phyloP scores from a whole-genome alignment of 2,113 vertebrate species.

The Lophura nycthemera region DNA sequence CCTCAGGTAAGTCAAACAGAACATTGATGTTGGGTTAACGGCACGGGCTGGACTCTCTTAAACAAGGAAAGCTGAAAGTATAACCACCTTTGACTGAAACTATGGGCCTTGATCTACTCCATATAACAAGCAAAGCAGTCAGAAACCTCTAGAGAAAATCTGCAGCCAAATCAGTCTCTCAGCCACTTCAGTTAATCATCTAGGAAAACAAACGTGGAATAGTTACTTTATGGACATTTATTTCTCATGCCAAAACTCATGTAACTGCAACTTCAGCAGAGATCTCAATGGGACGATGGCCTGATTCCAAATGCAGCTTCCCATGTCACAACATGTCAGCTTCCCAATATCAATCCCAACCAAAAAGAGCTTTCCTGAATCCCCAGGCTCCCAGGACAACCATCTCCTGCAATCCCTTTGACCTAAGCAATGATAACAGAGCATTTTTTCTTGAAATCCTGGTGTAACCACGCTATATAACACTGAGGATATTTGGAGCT shows the following conservation, averaged over 20 bases:
- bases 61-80: neutral
- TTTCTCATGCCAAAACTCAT: constrained; percentile 51
- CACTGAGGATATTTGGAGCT: neutral
- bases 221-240: neutral
- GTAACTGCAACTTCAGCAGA: constrained; percentile 42
- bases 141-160: constrained; percentile 6
- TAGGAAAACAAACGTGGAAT: neutral
- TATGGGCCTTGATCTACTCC: neutral
- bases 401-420: neutral
- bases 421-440: neutral
- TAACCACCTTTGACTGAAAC: neutral
- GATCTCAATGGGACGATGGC: constrained; percentile 14
- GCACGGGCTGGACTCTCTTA: neutral
- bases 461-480: neutral
- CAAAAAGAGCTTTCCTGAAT: neutral
- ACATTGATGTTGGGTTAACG: neutral
- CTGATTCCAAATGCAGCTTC: constrained; percentile 42
- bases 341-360: neutral
- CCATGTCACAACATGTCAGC: neutral
- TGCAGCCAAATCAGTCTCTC: constrained; percentile 3
- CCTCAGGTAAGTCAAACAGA: neutral
- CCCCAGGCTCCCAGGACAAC: neutral
- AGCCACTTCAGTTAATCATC: constrained; percentile 33
- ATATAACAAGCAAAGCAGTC: neutral
- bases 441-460: neutral